Percentiles rank a stretch among this genome's conserved stretches.
Conservation (phyloP, 2,113 vertebrate genomes). For the Paracyprichromis sp. region DNA sequence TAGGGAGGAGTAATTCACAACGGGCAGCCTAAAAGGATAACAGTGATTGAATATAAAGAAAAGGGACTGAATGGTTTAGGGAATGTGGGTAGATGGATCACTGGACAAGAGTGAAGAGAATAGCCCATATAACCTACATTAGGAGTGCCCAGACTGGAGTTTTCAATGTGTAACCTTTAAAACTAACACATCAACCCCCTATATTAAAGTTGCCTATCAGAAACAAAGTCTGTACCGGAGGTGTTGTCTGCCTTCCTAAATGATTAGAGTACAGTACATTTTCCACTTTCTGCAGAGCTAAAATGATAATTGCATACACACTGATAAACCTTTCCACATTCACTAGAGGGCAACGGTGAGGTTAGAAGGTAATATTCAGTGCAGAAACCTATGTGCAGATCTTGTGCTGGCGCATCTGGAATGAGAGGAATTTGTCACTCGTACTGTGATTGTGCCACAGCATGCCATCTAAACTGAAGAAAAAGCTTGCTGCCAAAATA, state of each 20-base stretch:
- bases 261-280: neutral
- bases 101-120: neutral
- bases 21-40: neutral
- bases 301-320: neutral
- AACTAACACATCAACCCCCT: neutral
- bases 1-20: neutral
- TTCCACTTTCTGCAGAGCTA: neutral
- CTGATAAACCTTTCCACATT: neutral
- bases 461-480: neutral
- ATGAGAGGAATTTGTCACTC: conserved; percentile 6
- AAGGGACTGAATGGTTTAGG: neutral
- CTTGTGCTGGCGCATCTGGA: neutral
- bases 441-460: neutral
- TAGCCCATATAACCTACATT: neutral
- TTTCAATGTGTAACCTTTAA: neutral
- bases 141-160: neutral
- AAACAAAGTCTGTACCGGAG: neutral
- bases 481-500: conserved; percentile 4
- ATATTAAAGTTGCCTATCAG: neutral
- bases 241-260: neutral
- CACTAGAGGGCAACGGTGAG: conserved; percentile 48
- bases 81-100: neutral
- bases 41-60: neutral
- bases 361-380: neutral
- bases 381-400: neutral